Evolutionary conservation across 2,113 vertebrate genomes (phyloP).

Genomic region (Chelonoidis abingdonii): DNA sequence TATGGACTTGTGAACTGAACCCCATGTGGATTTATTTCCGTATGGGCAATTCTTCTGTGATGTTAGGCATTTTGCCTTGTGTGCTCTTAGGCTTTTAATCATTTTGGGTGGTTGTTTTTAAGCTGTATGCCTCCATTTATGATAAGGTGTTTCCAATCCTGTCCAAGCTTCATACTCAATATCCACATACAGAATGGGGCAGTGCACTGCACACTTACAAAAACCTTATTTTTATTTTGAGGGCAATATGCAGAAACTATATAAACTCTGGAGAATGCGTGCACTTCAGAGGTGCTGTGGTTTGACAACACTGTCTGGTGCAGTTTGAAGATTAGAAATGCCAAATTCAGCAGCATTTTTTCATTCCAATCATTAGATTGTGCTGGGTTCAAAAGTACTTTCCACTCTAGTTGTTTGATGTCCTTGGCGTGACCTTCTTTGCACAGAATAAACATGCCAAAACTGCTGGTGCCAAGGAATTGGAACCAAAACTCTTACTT

Average conservation of each 20-base stretch:
- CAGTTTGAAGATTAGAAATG: not conserved
- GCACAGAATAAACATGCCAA: not conserved
- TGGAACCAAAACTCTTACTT: not conserved
- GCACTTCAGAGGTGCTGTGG: not conserved
- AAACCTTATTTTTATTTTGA: not conserved
- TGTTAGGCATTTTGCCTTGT: not conserved
- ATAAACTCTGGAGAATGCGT: not conserved
- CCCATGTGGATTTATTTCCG: not conserved
- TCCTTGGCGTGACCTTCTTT: not conserved
- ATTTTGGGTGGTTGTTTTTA: not conserved
- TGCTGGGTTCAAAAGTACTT: not conserved
- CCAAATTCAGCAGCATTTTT: not conserved
- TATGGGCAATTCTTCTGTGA: rapidly evolving
- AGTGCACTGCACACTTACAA: not conserved
- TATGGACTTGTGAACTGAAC: not conserved
- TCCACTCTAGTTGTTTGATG: not conserved
- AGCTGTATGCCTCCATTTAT: rapidly evolving
- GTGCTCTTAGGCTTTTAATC: rapidly evolving
- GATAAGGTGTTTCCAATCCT: rapidly evolving
- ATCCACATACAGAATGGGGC: not conserved
- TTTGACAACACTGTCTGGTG: not conserved
- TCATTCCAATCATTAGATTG: not conserved
- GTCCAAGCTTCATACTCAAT: not conserved
- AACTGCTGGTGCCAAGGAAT: not conserved
- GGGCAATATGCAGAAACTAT: rapidly evolving